Conservation (phyloP, 1,140 invertebrate species). For the Calliopsis andreniformis region DNA sequence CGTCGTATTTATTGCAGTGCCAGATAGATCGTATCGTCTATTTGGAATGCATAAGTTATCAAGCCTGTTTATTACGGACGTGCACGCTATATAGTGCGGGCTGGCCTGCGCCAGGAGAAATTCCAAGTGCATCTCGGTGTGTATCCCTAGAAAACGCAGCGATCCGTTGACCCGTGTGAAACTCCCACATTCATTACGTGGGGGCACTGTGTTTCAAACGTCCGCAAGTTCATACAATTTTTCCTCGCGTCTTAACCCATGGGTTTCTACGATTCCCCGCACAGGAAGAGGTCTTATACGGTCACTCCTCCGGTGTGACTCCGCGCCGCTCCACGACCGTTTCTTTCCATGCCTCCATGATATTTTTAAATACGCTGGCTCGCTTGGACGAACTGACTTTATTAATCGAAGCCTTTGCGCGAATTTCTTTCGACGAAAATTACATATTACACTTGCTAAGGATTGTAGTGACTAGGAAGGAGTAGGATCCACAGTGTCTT, state of each 20-base stretch:
- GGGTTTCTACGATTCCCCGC: constrained; percentile 59
- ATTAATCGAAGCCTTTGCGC: no score
- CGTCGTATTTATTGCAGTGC: constrained; percentile 61
- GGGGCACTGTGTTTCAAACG: constrained; percentile 64
- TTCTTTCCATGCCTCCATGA: background rate
- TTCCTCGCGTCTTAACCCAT: constrained; percentile 47
- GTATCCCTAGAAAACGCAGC: constrained; percentile 66
- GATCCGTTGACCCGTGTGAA: constrained; percentile 70
- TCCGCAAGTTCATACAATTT: constrained; percentile 66
- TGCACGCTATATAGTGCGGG: constrained; percentile 56
- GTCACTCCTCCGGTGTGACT: constrained; percentile 32
- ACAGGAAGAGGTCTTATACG: constrained; percentile 48
- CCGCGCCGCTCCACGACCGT: background rate
- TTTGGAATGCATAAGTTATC: constrained; percentile 68
- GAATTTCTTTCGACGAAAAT: background rate
- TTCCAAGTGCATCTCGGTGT: constrained; percentile 59
- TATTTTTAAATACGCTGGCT: constrained; percentile 1
- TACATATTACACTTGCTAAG: no score
- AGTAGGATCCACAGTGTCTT: no score
- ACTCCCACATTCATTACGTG: constrained; percentile 67
- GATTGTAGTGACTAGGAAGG: no score
- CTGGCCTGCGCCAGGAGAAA: constrained; percentile 34
- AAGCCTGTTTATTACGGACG: constrained; percentile 64
- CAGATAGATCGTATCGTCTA: constrained; percentile 62
- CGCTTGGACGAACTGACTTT: no score